Base-by-base conservation (phyloP, 2,113 vertebrate genomes). In the Atractosteus spatula region DNA sequence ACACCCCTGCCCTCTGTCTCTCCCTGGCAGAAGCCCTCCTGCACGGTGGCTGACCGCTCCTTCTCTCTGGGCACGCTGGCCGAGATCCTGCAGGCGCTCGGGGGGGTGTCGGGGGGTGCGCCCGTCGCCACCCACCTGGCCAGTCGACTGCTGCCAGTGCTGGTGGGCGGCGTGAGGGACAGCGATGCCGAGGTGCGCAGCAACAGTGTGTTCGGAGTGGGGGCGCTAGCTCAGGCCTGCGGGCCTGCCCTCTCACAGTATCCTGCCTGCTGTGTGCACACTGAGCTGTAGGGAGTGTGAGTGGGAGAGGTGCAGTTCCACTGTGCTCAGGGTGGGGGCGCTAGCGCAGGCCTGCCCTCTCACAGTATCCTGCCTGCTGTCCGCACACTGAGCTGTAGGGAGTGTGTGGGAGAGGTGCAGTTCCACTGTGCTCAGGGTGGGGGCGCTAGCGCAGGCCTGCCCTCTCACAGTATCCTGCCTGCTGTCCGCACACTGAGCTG, bases 121-220 rank as follows among this genome's bases (percentile, higher is more conserved):
- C 71, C 72, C 4, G 42, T 86, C 12, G 90, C 91, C 0, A 86
- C 84, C 10, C 86, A 89, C 14, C 91, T 97, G 78, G 91, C 94
- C 61, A 89, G 90, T 8, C 91, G 89, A 7, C 71, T 97, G 55
- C 84, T 96, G 11, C 94, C 95, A 0, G 82, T 93, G 55, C 79
- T 97, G 55, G 86, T 94, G 8, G 83, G 74, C 0, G 84, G 88
- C 0, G 84, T 88, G 16, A 88, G 76, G 41, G 94, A 96, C 77
- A 17, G 80, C 0, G 92, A 96, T 55, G 45, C 90, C 0, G 95
- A 97, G 81, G 95, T 96, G 55, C 92, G 95, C 64, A 96, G 94
- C 84, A 97, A 97, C 79, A 89, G 92, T 0, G 85, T 95, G 73
- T 96, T 92, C 2, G 94, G 92, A n/a, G 83, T 97, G 76, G 95